Evolutionary conservation across 2,797 vertebrate species (phyloP).

Genomic region (Cyprinella venusta): DNA sequence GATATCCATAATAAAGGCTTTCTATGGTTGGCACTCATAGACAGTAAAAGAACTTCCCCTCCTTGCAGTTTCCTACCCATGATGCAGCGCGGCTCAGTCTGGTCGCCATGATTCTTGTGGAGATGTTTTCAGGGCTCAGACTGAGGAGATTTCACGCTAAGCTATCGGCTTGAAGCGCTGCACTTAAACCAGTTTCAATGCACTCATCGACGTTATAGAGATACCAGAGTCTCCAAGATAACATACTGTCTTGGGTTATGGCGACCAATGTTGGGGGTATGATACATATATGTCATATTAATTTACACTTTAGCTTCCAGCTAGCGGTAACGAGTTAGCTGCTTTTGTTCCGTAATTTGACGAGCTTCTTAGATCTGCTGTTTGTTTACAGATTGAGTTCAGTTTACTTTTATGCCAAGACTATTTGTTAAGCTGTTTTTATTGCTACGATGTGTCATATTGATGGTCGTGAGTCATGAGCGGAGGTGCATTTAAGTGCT

Average conservation of each 20-base stretch:
- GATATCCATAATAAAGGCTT: no score
- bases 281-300: slow-evolving; percentile 56
- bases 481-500: not conserved
- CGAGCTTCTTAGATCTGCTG: not conserved
- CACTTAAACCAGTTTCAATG: slow-evolving; percentile 64
- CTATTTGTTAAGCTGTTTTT: not conserved
- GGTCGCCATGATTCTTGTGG: slow-evolving; percentile 71
- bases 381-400: not conserved
- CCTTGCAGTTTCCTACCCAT: slow-evolving; percentile 62
- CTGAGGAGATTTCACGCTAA: slow-evolving; percentile 28
- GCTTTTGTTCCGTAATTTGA: slow-evolving; percentile 17
- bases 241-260: slow-evolving; percentile 68
- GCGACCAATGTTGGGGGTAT: slow-evolving; percentile 75
- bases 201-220: slow-evolving; percentile 52
- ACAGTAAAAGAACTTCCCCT: no score
- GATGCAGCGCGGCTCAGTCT: slow-evolving; percentile 65
- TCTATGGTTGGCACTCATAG: no score
- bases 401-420: not conserved
- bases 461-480: not conserved
- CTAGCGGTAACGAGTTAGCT: slow-evolving; percentile 18
- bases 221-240: slow-evolving; percentile 57
- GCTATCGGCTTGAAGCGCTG: slow-evolving; percentile 29
- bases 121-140: slow-evolving; percentile 38
- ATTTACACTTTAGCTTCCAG: slow-evolving; percentile 13
- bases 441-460: not conserved